These are phyloP conservation scores for Megaustenia siamemsis DNA, from an alignment of 2,888 invertebrate species.

Conservation along the genomic window DNA sequence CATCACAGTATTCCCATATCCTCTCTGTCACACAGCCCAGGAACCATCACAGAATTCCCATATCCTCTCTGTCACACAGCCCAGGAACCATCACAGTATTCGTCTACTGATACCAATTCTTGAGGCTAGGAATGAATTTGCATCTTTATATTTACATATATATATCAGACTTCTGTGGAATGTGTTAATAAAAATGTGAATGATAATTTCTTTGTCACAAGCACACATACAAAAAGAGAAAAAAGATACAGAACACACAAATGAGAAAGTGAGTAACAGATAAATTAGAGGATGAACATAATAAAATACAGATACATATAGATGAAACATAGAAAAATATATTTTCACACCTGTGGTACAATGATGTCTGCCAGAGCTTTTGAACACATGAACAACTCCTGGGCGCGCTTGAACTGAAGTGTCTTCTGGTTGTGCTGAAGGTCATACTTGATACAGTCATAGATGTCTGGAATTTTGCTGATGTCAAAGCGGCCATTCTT, in stretches of 20 bases:
- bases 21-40: too few species aligned
- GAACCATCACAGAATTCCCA: too few species aligned
- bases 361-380: constrained; percentile 99
- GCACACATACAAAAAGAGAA: too few species aligned
- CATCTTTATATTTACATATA: too few species aligned
- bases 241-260: neutral
- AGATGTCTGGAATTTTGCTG: constrained; percentile 99
- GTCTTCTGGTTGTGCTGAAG: constrained; percentile 98
- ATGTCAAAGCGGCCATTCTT: constrained; percentile 94
- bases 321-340: neutral
- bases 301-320: neutral
- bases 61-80: too few species aligned
- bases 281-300: neutral
- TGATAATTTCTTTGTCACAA: too few species aligned
- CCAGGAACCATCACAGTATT: too few species aligned
- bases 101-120: too few species aligned
- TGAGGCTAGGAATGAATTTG: too few species aligned
- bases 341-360: constrained; percentile 91
- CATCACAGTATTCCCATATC: too few species aligned
- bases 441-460: constrained; percentile 99
- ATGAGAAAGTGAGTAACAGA: neutral
- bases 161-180: too few species aligned
- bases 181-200: too few species aligned
- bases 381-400: constrained; percentile 89
- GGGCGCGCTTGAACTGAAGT: constrained; percentile 85